These are phyloP conservation scores for Paragorgia papillata DNA, from an alignment of 92 coral and sea anemone species.

Conservation along the genomic window DNA sequence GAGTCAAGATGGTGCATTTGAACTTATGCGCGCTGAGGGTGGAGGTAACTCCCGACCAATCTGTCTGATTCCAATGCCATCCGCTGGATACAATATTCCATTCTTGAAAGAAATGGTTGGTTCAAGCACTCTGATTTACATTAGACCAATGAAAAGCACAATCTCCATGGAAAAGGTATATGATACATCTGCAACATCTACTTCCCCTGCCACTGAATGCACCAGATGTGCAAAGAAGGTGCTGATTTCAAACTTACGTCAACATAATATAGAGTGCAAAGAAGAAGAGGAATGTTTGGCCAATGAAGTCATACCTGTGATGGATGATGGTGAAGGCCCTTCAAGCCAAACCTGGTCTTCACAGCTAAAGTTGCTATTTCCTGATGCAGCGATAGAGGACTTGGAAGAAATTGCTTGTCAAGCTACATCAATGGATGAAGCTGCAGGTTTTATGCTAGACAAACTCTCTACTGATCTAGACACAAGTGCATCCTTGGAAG, in stretches of 20 bases:
- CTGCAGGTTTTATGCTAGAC: constrained; percentile 8
- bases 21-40: constrained; percentile 47
- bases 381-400: not conserved
- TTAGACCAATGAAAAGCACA: constrained; percentile 44
- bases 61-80: constrained; percentile 27
- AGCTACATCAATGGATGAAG: constrained; percentile 2
- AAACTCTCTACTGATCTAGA: not conserved
- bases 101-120: constrained; percentile 48
- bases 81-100: constrained; percentile 46
- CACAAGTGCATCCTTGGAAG: constrained; percentile 1
- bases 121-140: constrained; percentile 41
- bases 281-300: too few relatives aligned
- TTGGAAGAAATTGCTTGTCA: not conserved
- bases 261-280: constrained; percentile 10
- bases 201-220: constrained; percentile 49
- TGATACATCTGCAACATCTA: constrained; percentile 10
- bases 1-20: constrained; percentile 54
- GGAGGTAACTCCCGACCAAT: constrained; percentile 50
- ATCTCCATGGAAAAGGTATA: constrained; percentile 22
- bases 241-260: constrained; percentile 36
- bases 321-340: too few relatives aligned
- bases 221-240: constrained; percentile 15
- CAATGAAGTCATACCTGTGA: too few relatives aligned
- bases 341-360: constrained; percentile 7
- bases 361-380: not conserved